Evolutionary conservation across 2,797 vertebrate genomes (phyloP).

Genomic region (Lutjanus campechanus): DNA sequence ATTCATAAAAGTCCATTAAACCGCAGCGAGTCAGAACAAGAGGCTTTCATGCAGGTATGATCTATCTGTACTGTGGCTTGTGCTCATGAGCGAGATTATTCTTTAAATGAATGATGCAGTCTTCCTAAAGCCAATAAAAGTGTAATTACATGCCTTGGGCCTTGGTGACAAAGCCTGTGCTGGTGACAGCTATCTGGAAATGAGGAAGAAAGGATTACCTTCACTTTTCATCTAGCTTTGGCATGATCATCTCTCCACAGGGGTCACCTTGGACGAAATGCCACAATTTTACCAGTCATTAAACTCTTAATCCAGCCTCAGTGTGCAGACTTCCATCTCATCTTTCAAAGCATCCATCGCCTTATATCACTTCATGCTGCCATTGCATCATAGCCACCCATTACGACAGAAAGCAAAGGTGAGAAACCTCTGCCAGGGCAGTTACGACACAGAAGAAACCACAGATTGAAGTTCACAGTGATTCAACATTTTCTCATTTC

Average conservation of each 20-base stretch:
- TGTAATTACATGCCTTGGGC: slow-evolving; percentile 86
- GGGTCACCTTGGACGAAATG: slow-evolving; percentile 87
- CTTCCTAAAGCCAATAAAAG: slow-evolving; percentile 86
- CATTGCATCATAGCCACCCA: slow-evolving; percentile 53
- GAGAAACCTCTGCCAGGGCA: slow-evolving; percentile 44
- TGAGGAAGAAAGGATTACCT: slow-evolving; percentile 85
- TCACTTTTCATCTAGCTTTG: slow-evolving; percentile 80
- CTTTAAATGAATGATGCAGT: slow-evolving; percentile 84
- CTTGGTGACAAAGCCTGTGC: slow-evolving; percentile 78
- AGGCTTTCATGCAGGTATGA: slow-evolving; percentile 74
- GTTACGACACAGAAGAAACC: slow-evolving; percentile 28
- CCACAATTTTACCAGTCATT: slow-evolving; percentile 90
- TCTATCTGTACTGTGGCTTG: slow-evolving; percentile 69
- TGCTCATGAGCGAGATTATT: slow-evolving; percentile 77
- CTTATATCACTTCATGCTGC: slow-evolving; percentile 68
- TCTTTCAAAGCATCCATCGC: slow-evolving; percentile 77
- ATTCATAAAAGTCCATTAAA: slow-evolving; percentile 75
- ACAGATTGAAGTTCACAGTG: slow-evolving; percentile 33
- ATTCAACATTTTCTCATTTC: slow-evolving; percentile 60
- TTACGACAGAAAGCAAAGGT: slow-evolving; percentile 51
- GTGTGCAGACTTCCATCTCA: slow-evolving; percentile 73
- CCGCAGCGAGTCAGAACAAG: slow-evolving; percentile 57
- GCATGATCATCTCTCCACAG: slow-evolving; percentile 77
- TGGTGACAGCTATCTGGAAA: slow-evolving; percentile 81
- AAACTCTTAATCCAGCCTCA: slow-evolving; percentile 84